Evolutionary conservation across 2,888 invertebrate genomes (phyloP), one percentile per base, ranked within the genome.

Genomic region (Melinaea menophilus): DNA sequence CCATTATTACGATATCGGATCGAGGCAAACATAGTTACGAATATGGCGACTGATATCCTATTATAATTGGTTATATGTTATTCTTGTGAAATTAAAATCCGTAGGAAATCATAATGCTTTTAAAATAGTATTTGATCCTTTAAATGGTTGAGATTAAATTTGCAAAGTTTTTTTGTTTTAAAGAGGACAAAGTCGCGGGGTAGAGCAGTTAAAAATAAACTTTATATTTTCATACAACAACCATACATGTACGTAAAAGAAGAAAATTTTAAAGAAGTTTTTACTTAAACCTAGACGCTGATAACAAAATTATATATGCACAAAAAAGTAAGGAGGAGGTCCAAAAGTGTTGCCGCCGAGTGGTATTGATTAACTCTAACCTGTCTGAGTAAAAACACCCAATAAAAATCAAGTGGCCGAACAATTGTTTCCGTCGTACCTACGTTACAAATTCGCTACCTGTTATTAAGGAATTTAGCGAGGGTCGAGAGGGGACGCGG

Each of bases 381-480:
- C 48, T 48, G 48, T 48, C 48, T 4, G 48, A 48, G 13, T 2
- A 48, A 48, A 7, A 48, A 48, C 48, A 3, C 46, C 46, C 7
- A 48, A 5, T n/a, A 48, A 54, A 61, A 59, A 59, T 4, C 56
- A 56, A 56, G 56, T 37, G 41, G 59, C 47, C 22, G 37, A 54
- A 62, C 62, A 62, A 64, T 45, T 58, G 61, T 59, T 55, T 61
- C 60, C 55, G 37, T 60, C 55, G 47, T 60, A 55, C 12, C 46
- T 60, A 55, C 12, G 55, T 60, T 60, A 61, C 61, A 54, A 54
- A 37, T 48, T 48, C 5, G 48, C 48, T 48, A 48, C 48, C 64
- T 51, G 64, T 58, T 48, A 64, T 59, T 64, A 61, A 61, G n/a
- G 48, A 51, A 31, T 51, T 51, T 31, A 31, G 51, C 31, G 51